Base-by-base conservation (phyloP, 2,888 invertebrate genomes). In the Drosophila basisetae region DNA sequence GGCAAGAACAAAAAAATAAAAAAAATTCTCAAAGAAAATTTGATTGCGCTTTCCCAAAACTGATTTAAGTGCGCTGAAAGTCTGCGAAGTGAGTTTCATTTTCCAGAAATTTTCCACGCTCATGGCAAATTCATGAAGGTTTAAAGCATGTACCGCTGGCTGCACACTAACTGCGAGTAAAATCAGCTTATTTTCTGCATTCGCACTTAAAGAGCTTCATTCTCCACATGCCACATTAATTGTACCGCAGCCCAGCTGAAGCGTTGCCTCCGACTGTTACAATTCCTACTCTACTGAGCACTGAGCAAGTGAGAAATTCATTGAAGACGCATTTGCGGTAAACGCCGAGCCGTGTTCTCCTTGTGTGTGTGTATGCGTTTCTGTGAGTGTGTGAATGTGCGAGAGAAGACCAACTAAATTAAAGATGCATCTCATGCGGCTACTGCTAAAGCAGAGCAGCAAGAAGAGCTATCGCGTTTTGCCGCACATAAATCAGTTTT, bases 241-340 rank as follows among this genome's bases (percentile, higher is more conserved):
- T 80, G 66, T 80, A 54, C 56, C 75, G 59, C 63, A 73, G 70
- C 71, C 69, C 80, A 86, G 73, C 83, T 81, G 78, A 80, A 75
- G 69, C 78, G 49, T 60, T 61, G 61, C 56, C 35, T 22, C 39
- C 61, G 13, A 30, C 13, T 52, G 33, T 28, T 31, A 10, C 52
- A 18, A 33, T 10, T 55, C 43, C 50, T 47, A 2, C 31, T 22
- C 47, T 16, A 11, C 18, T 18, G 30, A 55, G 39, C 47, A 60
- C 73, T 63, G 67, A 68, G 81, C 60, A 80, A 77, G 76, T 76
- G 73, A 66, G 74, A 82, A 76, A 78, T 86, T 82, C 84, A 86
- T 86, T 89, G 86, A 86, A 89, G 89, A 89, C 78, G 79, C 84
- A 84, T 84, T 87, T 89, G 89, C 73, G 84, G 79, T 76, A 73